These are phyloP conservation scores for Mycalesis mineus DNA, from an alignment of 2,888 invertebrate species.

Conservation along the genomic window DNA sequence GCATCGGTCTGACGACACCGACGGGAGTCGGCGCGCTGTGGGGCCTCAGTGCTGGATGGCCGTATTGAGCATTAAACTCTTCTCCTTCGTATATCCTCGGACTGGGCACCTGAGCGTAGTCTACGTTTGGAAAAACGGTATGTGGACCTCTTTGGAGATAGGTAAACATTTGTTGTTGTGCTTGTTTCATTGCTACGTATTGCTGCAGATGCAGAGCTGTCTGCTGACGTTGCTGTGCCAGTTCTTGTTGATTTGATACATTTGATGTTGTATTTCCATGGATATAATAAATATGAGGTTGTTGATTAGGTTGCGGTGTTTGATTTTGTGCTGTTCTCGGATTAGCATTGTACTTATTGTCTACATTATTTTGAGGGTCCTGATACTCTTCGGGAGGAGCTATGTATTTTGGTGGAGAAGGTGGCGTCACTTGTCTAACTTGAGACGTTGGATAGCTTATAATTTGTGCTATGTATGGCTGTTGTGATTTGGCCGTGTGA, in stretches of 20 bases:
- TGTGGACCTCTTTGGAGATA: conserved; percentile 68
- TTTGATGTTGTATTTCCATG: conserved; percentile 57
- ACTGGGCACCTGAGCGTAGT: conserved; percentile 48
- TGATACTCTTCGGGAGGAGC: conserved; percentile 73
- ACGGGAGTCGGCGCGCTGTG: conserved; percentile 64
- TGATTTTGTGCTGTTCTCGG: conserved; percentile 43
- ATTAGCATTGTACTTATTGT: conserved; percentile 47
- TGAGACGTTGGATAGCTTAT: conserved; percentile 68
- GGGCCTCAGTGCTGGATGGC: conserved; percentile 58
- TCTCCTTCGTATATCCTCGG: conserved; percentile 61
- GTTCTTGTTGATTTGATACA: conserved; percentile 47
- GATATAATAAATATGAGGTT: conserved; percentile 68
- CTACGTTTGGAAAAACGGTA: conserved; percentile 64
- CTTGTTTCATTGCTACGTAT: conserved; percentile 76
- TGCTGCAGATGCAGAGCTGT: conserved; percentile 72
- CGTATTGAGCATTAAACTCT: conserved; percentile 56
- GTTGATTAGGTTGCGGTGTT: conserved; percentile 43
- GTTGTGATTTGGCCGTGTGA: conserved; percentile 59
- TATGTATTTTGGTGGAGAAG: conserved; percentile 67
- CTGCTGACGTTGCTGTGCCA: conserved; percentile 69
- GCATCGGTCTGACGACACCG: conserved; percentile 58
- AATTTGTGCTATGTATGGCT: conserved; percentile 73
- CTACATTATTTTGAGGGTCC: conserved; percentile 62
- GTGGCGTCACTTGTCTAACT: conserved; percentile 61
- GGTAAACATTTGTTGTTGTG: conserved; percentile 71